Percentiles rank a stretch among this genome's conserved stretches.
Conservation (phyloP, 2,113 vertebrate species). For the Tretioscincus oriximinensis region DNA sequence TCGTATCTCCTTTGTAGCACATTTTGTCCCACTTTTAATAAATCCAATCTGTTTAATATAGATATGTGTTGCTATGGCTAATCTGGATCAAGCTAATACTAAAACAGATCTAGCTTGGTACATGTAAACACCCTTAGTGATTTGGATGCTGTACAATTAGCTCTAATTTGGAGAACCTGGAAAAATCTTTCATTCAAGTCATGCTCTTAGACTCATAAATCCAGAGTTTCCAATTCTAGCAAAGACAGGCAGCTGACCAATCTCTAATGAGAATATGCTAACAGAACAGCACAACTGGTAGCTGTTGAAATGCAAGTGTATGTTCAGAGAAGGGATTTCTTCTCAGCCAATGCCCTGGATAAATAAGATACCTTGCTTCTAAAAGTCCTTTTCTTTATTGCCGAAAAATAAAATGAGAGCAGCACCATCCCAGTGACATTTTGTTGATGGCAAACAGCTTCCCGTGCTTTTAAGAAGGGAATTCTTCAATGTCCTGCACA, state of each 20-base stretch:
- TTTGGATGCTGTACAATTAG: too few relatives aligned
- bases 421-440: neutral
- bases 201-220: neutral
- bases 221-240: neutral
- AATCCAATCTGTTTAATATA: too few relatives aligned
- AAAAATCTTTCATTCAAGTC: neutral
- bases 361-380: slow-evolving; percentile 48
- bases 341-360: slow-evolving; percentile 26
- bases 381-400: slow-evolving; percentile 21
- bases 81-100: too few relatives aligned
- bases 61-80: too few relatives aligned
- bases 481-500: slow-evolving; percentile 49
- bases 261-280: neutral
- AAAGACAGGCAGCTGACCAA: neutral
- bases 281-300: neutral
- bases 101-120: too few relatives aligned
- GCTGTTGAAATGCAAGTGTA: neutral
- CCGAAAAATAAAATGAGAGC: slow-evolving; percentile 10
- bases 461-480: slow-evolving; percentile 22
- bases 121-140: too few relatives aligned
- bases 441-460: slow-evolving; percentile 34
- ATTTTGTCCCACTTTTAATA: too few relatives aligned
- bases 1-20: too few relatives aligned
- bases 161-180: too few relatives aligned
- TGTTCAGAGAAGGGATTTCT: neutral